phyloP scores from a whole-genome alignment of 2,113 vertebrate genomes.

The Hyla sarda region DNA sequence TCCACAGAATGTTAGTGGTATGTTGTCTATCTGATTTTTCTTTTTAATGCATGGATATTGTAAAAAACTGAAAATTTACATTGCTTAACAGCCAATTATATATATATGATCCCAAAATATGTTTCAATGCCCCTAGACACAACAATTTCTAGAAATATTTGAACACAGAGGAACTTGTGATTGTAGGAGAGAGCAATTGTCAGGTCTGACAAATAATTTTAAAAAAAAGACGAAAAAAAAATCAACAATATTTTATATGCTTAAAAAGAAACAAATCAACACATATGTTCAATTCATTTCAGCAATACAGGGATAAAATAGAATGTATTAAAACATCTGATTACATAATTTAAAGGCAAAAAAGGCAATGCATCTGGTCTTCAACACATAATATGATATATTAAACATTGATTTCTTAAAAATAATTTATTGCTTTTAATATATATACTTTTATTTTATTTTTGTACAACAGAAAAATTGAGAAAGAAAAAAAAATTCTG shows the following conservation, averaged over 20 bases:
- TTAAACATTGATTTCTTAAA: slow-evolving; percentile 97
- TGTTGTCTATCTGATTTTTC: slow-evolving; percentile 67
- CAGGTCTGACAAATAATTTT: slow-evolving; percentile 72
- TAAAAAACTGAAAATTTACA: neutral
- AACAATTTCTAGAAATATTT: slow-evolving; percentile 57
- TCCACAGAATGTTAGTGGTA: slow-evolving; percentile 65
- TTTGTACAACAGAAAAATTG: slow-evolving; percentile 94
- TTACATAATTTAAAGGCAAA: slow-evolving; percentile 83
- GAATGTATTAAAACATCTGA: slow-evolving; percentile 73
- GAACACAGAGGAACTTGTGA: slow-evolving; percentile 71
- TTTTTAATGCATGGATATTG: slow-evolving; percentile 52
- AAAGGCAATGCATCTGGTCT: slow-evolving; percentile 90
- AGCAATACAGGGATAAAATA: slow-evolving; percentile 74
- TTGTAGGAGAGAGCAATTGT: slow-evolving; percentile 68
- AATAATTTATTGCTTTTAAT: slow-evolving; percentile 99
- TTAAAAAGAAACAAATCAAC: slow-evolving; percentile 64
- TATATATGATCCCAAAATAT: slow-evolving; percentile 44
- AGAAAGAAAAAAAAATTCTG: slow-evolving; percentile 93
- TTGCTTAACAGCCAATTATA: slow-evolving; percentile 13
- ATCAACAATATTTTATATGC: slow-evolving; percentile 65
- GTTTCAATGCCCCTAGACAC: slow-evolving; percentile 33
- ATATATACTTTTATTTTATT: slow-evolving; percentile 75
- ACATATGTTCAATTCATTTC: slow-evolving; percentile 70
- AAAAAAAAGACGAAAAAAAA: slow-evolving; percentile 60
- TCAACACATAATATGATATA: slow-evolving; percentile 94